Conservation (phyloP, 2,888 invertebrate species). For the Lepeophtheirus nordmannii region DNA sequence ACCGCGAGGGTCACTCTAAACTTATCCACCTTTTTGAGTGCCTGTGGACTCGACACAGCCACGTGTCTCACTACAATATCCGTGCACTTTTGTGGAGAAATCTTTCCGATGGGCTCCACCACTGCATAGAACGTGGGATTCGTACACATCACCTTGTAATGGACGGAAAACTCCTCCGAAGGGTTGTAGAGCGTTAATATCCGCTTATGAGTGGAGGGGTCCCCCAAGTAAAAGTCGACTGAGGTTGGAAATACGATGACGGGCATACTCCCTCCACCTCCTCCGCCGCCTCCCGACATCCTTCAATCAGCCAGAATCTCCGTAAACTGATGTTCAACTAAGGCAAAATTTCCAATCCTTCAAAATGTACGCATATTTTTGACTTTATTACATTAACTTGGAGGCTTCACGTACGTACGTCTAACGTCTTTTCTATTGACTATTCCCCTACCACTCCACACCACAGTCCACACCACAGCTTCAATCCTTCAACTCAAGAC, state of each 20-base stretch:
- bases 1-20: slow-evolving; percentile 34
- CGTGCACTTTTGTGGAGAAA: slow-evolving; percentile 56
- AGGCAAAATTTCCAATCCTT: too few species aligned
- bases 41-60: slow-evolving; percentile 5
- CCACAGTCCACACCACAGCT: too few species aligned
- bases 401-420: too few species aligned
- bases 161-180: slow-evolving; percentile 46
- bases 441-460: too few species aligned
- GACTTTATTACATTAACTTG: too few species aligned
- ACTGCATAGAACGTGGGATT: slow-evolving; percentile 63
- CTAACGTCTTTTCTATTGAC: too few species aligned
- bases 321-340: too few species aligned
- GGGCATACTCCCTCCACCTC: slow-evolving; percentile 39
- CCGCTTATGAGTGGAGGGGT: slow-evolving; percentile 61
- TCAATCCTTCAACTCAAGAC: too few species aligned
- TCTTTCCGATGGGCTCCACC: slow-evolving; percentile 59
- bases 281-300: neutral
- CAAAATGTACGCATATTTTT: too few species aligned
- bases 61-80: slow-evolving; percentile 55
- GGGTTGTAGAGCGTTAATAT: slow-evolving; percentile 68
- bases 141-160: slow-evolving; percentile 50
- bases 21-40: slow-evolving; percentile 11
- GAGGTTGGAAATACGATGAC: slow-evolving; percentile 65
- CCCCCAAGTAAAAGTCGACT: slow-evolving; percentile 57
- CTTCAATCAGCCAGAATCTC: too few species aligned